These are phyloP conservation scores for Diarsia rubi DNA, from an alignment of 2,888 invertebrate species.

Conservation along the genomic window DNA sequence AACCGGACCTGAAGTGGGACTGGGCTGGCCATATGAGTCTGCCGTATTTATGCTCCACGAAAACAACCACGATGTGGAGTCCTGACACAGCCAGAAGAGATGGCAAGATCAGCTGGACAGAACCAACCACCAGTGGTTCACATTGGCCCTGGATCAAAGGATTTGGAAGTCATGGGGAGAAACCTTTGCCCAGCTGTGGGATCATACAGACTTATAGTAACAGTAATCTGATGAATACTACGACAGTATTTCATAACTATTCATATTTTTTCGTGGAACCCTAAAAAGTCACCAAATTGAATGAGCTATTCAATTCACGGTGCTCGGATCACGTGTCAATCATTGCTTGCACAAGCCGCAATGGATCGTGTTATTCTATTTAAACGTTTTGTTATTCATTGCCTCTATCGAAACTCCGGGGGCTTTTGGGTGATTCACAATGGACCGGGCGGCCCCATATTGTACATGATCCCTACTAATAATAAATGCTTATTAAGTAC, in stretches of 20 bases:
- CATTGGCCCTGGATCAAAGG: too few species aligned
- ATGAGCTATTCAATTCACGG: constrained; percentile 80
- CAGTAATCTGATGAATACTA: neutral
- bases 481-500: constrained; percentile 71
- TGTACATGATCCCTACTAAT: constrained; percentile 78
- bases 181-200: too few species aligned
- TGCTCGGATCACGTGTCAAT: constrained; percentile 89
- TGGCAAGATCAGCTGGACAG: too few species aligned
- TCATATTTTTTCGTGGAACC: constrained; percentile 35
- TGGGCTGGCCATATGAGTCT: too few species aligned
- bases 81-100: too few species aligned
- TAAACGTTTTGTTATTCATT: constrained; percentile 87
- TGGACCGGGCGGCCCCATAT: constrained; percentile 73
- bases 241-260: neutral
- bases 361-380: constrained; percentile 88
- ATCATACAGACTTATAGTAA: too few species aligned
- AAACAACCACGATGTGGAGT: too few species aligned
- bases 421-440: constrained; percentile 79
- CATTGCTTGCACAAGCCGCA: constrained; percentile 83
- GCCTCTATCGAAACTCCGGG: constrained; percentile 83
- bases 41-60: too few species aligned
- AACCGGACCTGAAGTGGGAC: too few species aligned
- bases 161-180: too few species aligned
- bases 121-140: too few species aligned
- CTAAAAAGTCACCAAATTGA: constrained; percentile 74